Evolutionary conservation across 2,113 vertebrate genomes (phyloP), one percentile per base, ranked within the genome.

Genomic region (Strigops habroptila): DNA sequence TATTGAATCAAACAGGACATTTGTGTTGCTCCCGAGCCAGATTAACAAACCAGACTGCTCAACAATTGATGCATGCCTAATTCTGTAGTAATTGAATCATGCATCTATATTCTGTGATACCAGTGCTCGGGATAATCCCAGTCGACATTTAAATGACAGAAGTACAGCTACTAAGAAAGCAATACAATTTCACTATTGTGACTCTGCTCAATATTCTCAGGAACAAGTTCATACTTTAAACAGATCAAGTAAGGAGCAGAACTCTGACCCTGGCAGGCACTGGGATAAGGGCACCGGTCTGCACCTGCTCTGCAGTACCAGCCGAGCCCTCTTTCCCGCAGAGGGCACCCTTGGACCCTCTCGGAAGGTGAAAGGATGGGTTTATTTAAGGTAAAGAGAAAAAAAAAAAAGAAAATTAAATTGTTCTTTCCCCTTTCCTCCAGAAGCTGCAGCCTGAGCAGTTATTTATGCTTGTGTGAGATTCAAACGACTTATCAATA

Each of bases 381-480:
- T 82, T 95, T 55, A 71, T 87, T 86, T 89, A 17, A 88, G 82
- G 70, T 93, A 69, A 93, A 91, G 19, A 63, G 41, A 14, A 53
- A 67, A 57, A 31, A 31, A 48, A 48, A 46, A 18, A 1, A 8
- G 7, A 49, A 55, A 48, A 1, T 10, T 3, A 3, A 28, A 13
- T 24, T 62, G 31, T 49, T 82, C 30, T 57, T 57, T 87, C 6
- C 15, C 9, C 18, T 64, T 64, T 65, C 9, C 25, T 92, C 22
- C 30, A 46, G 74, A 76, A 94, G 33, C 51, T 64, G 35, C 39
- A 84, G 46, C 41, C 64, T 3, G 21, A 83, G 43, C 9, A 55
- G 81, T 90, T 88, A 74, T 83, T 93, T 88, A 52, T 88, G 60
- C 23, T 80, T 70, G 52, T 76, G 43, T 76, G 79, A 43, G 31